Evolutionary conservation across 2,113 vertebrate species (phyloP).

Genomic region (Raphicerus campestris): DNA sequence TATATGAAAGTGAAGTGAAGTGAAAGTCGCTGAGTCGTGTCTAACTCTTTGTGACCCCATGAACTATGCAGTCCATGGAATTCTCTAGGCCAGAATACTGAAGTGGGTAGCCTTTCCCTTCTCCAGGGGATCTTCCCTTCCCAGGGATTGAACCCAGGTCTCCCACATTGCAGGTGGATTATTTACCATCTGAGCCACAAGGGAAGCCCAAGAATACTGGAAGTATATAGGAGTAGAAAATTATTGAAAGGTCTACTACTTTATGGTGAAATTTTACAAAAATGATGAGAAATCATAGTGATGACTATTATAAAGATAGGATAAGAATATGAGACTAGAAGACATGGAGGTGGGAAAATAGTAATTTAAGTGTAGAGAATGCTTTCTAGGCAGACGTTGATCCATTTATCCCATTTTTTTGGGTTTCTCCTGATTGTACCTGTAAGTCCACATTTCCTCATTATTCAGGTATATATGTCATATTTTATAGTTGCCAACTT

Average conservation of each 20-base stretch:
- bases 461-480: not conserved
- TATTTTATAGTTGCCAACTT: not conserved
- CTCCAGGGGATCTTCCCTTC: not conserved
- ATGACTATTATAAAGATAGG: not conserved
- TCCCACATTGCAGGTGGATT: not conserved
- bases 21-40: not conserved
- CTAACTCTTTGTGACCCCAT: not conserved
- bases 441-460: not conserved
- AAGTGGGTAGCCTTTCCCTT: not conserved
- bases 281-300: not conserved
- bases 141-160: not conserved
- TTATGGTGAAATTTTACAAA: not conserved
- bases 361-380: not conserved
- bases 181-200: not conserved
- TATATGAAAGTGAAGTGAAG: not conserved
- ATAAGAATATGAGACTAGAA: not conserved
- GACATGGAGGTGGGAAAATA: not conserved
- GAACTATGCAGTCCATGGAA: not conserved
- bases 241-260: not conserved
- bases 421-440: not conserved
- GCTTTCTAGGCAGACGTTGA: not conserved
- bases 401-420: not conserved
- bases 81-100: not conserved
- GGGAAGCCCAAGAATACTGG: not conserved
- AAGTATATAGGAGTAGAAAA: not conserved